These are phyloP conservation scores for Eriosoma lanigerum DNA, from an alignment of 1,140 invertebrate genomes.

Conservation along the genomic window DNA sequence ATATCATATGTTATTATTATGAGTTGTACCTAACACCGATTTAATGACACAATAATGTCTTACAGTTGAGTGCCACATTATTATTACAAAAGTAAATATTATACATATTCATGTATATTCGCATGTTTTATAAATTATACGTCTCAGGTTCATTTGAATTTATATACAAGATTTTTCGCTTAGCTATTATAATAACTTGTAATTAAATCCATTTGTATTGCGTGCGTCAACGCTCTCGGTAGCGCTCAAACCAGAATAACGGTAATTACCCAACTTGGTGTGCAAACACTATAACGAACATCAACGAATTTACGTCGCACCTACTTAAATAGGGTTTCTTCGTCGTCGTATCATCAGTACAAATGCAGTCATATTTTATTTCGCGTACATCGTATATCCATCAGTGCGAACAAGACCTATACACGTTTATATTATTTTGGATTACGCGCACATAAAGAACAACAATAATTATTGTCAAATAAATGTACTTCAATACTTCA, in stretches of 20 bases:
- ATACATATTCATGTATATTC: too few species aligned
- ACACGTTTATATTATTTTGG: not conserved
- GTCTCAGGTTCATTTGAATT: not conserved
- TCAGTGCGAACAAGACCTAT: not conserved
- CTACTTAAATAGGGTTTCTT: not conserved
- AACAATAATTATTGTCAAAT: too few species aligned
- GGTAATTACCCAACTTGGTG: conserved; percentile 16
- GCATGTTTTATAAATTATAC: not conserved
- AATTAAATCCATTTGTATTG: conserved; percentile 28
- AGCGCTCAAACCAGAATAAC: conserved; percentile 1
- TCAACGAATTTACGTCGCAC: not conserved
- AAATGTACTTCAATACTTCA: too few species aligned
- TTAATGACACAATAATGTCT: too few species aligned
- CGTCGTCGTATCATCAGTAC: not conserved
- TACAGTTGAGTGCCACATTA: too few species aligned
- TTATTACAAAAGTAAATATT: too few species aligned
- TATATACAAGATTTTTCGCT: conserved; percentile 18
- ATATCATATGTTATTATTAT: too few species aligned
- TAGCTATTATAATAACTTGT: conserved; percentile 21
- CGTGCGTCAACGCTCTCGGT: conserved; percentile 11
- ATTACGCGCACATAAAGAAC: not conserved
- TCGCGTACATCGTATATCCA: not conserved
- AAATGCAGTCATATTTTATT: not conserved
- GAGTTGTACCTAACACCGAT: too few species aligned
- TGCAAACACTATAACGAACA: conserved; percentile 29